phyloP scores from a whole-genome alignment of 2,888 invertebrate genomes.

The Bimastos eiseni region DNA sequence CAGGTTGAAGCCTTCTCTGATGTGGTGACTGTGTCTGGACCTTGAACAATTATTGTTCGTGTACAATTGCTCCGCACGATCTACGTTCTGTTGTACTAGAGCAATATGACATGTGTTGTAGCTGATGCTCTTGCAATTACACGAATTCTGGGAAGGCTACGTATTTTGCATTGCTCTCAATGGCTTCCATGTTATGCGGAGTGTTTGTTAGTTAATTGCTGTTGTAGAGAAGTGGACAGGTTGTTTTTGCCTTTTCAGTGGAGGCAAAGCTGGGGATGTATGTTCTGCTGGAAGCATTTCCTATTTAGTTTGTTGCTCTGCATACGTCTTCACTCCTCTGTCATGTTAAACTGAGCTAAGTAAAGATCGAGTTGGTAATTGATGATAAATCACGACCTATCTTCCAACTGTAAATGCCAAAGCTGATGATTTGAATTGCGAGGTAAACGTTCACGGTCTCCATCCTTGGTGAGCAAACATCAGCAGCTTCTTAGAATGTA shows the following conservation, averaged over 20 bases:
- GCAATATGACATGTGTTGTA: no score
- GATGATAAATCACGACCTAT: not conserved
- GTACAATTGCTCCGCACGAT: no score
- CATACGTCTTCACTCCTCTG: not conserved
- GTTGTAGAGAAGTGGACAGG: not conserved
- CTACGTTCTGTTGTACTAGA: no score
- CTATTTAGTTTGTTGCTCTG: not conserved
- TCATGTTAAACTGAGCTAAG: not conserved
- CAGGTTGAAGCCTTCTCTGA: no score
- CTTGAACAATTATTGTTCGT: no score
- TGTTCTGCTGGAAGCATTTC: not conserved
- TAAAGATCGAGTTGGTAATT: not conserved
- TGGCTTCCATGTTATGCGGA: not conserved
- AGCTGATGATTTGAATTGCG: not conserved
- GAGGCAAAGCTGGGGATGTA: not conserved
- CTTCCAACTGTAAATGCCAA: no score
- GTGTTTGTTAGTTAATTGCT: not conserved
- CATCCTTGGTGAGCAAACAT: constrained; percentile 18
- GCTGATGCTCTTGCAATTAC: no score
- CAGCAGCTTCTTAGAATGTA: not conserved
- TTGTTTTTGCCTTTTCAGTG: not conserved
- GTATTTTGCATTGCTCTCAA: not conserved
- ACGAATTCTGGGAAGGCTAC: no score
- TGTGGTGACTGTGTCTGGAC: no score
- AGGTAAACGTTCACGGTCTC: constrained; percentile 29